Conservation (phyloP, 1,140 invertebrate genomes). For the Diorhabda sublineata region DNA sequence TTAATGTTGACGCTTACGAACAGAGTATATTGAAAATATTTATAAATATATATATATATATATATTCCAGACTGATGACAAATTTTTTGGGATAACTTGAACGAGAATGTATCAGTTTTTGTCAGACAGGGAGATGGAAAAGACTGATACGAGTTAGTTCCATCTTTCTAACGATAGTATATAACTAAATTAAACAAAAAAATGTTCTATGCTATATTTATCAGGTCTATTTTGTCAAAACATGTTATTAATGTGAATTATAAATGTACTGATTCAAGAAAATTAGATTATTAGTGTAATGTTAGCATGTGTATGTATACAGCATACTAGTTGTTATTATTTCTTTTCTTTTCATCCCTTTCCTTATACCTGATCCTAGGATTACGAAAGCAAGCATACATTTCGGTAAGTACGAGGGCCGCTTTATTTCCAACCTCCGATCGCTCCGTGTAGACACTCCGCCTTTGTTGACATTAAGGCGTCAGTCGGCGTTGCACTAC, state of each 20-base stretch:
- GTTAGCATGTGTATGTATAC: constrained; percentile 41
- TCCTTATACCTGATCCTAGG: background rate
- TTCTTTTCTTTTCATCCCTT: constrained; percentile 31
- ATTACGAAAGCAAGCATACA: background rate
- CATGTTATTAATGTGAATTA: constrained; percentile 36
- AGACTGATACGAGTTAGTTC: background rate
- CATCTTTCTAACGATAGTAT: constrained; percentile 17
- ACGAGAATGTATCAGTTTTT: constrained; percentile 7
- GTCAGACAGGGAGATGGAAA: constrained; percentile 1
- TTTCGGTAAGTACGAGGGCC: background rate
- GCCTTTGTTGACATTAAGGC: too few species aligned
- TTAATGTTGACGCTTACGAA: constrained; percentile 18
- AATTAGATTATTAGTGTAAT: constrained; percentile 41
- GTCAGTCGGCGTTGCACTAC: too few species aligned
- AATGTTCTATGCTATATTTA: constrained; percentile 41
- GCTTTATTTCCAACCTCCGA: too few species aligned
- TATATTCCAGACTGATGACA: constrained; percentile 21
- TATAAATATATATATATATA: constrained; percentile 5
- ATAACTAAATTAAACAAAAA: constrained; percentile 32
- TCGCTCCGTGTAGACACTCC: too few species aligned
- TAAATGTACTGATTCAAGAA: constrained; percentile 43
- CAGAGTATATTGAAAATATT: constrained; percentile 18
- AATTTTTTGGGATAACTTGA: constrained; percentile 6
- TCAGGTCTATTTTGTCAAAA: constrained; percentile 44
- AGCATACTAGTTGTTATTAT: constrained; percentile 42